These are phyloP conservation scores for Diaperis boleti DNA, from an alignment of 2,888 invertebrate genomes.

Conservation along the genomic window DNA sequence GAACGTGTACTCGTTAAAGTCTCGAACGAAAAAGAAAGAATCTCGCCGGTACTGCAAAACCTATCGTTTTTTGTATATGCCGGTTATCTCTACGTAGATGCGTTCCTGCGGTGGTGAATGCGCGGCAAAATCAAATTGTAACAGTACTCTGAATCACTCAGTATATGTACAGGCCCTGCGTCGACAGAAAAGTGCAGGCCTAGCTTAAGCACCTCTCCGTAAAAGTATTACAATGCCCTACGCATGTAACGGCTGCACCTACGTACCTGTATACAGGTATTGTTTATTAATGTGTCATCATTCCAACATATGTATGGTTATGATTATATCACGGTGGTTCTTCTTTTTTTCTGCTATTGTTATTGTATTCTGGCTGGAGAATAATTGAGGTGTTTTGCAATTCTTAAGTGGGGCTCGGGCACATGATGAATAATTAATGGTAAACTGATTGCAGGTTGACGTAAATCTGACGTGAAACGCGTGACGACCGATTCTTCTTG, in stretches of 20 bases:
- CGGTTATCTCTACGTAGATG: too few species aligned
- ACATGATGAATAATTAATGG: conserved; percentile 43
- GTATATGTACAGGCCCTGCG: too few species aligned
- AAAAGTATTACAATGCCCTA: conserved; percentile 40
- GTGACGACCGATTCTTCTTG: conserved; percentile 26
- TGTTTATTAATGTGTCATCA: conserved; percentile 44
- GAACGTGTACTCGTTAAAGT: too few species aligned
- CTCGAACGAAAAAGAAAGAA: too few species aligned
- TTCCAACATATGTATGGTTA: conserved; percentile 34
- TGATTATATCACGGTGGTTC: conserved; percentile 38
- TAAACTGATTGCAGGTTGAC: conserved; percentile 38
- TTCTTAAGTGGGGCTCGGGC: conserved; percentile 39
- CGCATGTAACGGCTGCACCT: conserved; percentile 39
- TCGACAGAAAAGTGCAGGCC: neutral
- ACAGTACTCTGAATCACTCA: too few species aligned
- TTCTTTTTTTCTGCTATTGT: conserved; percentile 37
- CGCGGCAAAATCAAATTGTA: too few species aligned
- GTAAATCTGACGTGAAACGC: conserved; percentile 31
- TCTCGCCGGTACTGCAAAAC: too few species aligned
- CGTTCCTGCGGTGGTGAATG: too few species aligned
- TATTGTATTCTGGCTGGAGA: conserved; percentile 33
- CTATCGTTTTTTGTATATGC: too few species aligned
- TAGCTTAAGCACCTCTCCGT: conserved; percentile 5
- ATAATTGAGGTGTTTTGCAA: conserved; percentile 43
- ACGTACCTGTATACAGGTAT: conserved; percentile 30